Evolutionary conservation across 2,113 vertebrate species (phyloP), one percentile per base, ranked within the genome.

Genomic region (Daubentonia madagascariensis): DNA sequence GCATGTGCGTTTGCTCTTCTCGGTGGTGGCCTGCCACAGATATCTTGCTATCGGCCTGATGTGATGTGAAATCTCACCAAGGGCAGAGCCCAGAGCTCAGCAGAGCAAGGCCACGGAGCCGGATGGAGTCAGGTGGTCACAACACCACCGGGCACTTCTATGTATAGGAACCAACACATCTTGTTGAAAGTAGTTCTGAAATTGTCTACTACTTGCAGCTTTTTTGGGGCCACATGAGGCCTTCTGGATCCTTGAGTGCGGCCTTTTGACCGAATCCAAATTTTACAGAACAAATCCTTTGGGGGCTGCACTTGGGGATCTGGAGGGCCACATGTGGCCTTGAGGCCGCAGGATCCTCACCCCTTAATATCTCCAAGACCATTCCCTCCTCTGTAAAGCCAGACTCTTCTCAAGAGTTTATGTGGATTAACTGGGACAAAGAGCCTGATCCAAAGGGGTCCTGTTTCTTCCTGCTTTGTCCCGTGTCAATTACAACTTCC

Each of bases 11-110:
- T n/a, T n/a, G 32, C 32, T 50, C 32, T 35, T 20, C 25, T 25
- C 13, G 23, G 54, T 18, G 2, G 3, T 1, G 25, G 67, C 67
- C n/a, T 73, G 6, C 8, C 2, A 8, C 18, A 35, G 73, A 16
- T 7, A 0, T 25, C 45, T 28, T 0, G 5, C 16, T 17, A 17
- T 50, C 11, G 6, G 16, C 45, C 73, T 17, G 8, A 48, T 2
- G 45, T 50, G 28, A 76, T 5, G 45, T 18, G 30, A 48, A 30
- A 32, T 17, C 73, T 28, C 28, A 50, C 28, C 0, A 3, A 0
- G 73, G 10, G 30, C 73, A 32, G 30, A 32, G 43, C 28, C 43
- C 8, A 32, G 16, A 76, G 73, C 37, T 43, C 25, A 32, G 73
- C 40, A 75, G 16, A 30, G 28, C 43, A 50, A 48, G 73, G 43